Evolutionary conservation across 2,797 vertebrate species (phyloP).

Genomic region (Gobionotothen gibberifrons): DNA sequence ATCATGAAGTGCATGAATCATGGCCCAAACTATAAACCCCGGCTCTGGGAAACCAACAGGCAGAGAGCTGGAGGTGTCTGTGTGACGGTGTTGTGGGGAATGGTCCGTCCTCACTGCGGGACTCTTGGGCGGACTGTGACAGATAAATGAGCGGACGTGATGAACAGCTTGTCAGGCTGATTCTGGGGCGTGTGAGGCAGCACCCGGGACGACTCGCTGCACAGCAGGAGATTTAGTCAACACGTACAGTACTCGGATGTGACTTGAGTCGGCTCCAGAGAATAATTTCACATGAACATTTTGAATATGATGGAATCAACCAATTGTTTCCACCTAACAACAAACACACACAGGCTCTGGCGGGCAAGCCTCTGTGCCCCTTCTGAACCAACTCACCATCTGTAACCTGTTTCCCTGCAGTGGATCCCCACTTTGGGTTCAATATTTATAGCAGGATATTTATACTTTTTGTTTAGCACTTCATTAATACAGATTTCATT

Average conservation of each 20-base stretch:
- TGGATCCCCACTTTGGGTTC: background rate
- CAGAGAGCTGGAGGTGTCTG: constrained; percentile 57
- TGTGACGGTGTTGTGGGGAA: constrained; percentile 30
- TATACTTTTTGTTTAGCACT: constrained; percentile 13
- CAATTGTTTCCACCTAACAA: constrained; percentile 1
- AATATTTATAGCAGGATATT: constrained; percentile 1
- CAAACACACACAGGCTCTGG: background rate
- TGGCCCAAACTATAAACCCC: constrained; percentile 36
- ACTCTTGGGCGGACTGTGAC: constrained; percentile 46
- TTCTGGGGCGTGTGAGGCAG: constrained; percentile 49
- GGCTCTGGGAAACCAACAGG: constrained; percentile 30
- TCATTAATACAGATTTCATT: constrained; percentile 43
- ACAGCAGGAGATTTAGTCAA: constrained; percentile 9
- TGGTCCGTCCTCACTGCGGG: constrained; percentile 25
- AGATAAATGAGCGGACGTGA: constrained; percentile 55
- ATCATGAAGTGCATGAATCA: constrained; percentile 53
- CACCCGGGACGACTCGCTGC: background rate
- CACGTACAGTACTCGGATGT: constrained; percentile 8
- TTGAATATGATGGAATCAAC: constrained; percentile 3
- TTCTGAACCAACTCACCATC: constrained; percentile 1
- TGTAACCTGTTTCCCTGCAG: constrained; percentile 1
- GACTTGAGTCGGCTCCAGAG: constrained; percentile 29
- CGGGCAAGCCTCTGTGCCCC: background rate
- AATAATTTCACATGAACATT: constrained; percentile 26
- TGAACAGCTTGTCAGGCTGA: constrained; percentile 63